A percentile compares a stretch with the other conserved stretches of the same genome.
Conservation (phyloP, 2,113 vertebrate genomes). For the Panthera uncia region DNA sequence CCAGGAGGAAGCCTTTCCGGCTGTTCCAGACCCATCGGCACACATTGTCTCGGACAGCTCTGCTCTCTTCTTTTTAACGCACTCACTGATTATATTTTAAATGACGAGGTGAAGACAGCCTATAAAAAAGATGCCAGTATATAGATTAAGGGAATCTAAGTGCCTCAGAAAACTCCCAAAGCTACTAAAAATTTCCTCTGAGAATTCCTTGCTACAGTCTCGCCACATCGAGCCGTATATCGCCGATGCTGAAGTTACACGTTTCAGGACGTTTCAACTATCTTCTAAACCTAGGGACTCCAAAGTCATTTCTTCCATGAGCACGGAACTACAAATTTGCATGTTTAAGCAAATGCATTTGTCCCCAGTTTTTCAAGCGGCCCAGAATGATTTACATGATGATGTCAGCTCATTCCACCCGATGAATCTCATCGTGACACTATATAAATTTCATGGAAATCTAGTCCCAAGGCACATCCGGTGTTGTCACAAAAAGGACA, state of each 20-base stretch:
- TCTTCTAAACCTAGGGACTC: neutral
- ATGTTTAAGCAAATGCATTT: neutral
- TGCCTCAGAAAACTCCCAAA: neutral
- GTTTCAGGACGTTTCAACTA: neutral
- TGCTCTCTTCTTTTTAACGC: neutral
- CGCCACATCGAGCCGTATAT: too few relatives aligned
- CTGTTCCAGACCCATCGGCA: rapidly evolving
- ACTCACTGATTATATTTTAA: neutral
- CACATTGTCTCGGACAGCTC: rapidly evolving
- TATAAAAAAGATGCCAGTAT: neutral
- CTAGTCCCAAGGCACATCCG: neutral
- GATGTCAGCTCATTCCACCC: neutral
- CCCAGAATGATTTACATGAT: neutral
- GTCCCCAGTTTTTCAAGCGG: neutral
- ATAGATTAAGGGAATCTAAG: neutral
- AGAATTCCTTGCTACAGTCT: neutral
- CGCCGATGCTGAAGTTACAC: neutral
- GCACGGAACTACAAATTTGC: too few relatives aligned
- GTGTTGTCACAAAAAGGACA: neutral
- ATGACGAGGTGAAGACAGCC: neutral
- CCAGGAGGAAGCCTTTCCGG: rapidly evolving
- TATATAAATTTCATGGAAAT: neutral
- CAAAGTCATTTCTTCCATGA: neutral
- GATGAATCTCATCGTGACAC: neutral
- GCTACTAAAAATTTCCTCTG: neutral